Conservation (phyloP, 2,888 invertebrate species). For the Frankliniella fusca region DNA sequence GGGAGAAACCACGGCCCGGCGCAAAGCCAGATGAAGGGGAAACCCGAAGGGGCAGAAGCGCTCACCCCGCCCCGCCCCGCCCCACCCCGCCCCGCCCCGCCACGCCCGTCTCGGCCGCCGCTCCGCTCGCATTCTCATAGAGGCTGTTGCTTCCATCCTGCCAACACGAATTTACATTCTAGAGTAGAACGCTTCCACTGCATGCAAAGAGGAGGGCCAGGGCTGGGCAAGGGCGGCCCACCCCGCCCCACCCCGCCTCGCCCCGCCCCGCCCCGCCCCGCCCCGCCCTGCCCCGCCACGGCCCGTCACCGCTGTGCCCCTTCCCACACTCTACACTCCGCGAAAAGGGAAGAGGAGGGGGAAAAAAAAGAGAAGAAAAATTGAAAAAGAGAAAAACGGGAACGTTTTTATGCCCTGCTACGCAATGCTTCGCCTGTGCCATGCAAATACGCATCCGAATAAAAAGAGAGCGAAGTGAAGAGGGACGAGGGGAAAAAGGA, state of each 20-base stretch:
- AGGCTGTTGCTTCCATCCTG: slow-evolving; percentile 1
- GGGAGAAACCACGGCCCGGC: too few relatives aligned
- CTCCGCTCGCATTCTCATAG: background rate
- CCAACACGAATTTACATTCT: slow-evolving; percentile 10
- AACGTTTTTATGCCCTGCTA: background rate
- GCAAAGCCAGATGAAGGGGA: too few relatives aligned
- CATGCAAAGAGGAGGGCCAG: background rate
- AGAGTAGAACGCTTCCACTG: slow-evolving; percentile 10
- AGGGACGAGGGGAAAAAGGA: too few relatives aligned
- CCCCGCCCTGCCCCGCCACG: background rate
- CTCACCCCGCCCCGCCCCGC: background rate
- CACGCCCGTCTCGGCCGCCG: background rate
- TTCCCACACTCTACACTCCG: background rate
- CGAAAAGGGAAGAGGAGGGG: background rate
- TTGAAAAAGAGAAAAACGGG: background rate
- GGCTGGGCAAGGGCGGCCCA: background rate
- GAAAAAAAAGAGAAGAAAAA: background rate
- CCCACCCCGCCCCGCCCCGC: background rate
- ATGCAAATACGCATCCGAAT: background rate
- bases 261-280: background rate
- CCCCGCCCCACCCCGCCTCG: background rate
- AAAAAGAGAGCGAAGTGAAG: too few relatives aligned
- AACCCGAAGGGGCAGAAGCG: too few relatives aligned
- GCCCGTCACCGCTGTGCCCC: background rate
- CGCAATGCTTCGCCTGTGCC: background rate